Evolutionary conservation across 2,113 vertebrate species (phyloP), one percentile per base, ranked within the genome.

Genomic region (Gopherus flavomarginatus): DNA sequence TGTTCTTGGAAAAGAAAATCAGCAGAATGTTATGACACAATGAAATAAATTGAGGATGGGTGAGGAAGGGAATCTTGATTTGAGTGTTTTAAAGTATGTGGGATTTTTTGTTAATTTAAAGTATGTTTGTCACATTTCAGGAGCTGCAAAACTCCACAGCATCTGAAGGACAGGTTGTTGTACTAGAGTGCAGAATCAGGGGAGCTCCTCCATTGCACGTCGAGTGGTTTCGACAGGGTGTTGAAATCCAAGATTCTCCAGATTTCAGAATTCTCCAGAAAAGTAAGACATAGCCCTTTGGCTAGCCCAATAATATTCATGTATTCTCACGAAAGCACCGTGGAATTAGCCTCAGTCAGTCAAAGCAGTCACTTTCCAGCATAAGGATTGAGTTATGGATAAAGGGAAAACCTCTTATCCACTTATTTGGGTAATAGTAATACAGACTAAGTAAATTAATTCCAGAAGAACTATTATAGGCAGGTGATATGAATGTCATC

Each of bases 261-360:
- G 99, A 99, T 96, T 99, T 99, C 97, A 98, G 99, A 57, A 98
- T 99, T 95, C 99, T 99, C 27, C 99, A 99, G 94, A 99, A 99
- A 99, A 99, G 99, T 99, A 98, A 98, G 99, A 59, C 75, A 81
- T 22, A 52, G 35, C 53, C 31, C 21, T 8, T 16, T 62, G 57
- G 22, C 29, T 49, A 78, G 81, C 94, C 53, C 53, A 79, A 90
- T 89, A 79, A 75, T 82, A 83, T 0, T 4, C 38, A 38, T 56
- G 56, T 49, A 26, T 14, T 21, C n/a, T 56, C 22, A 47, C 8
- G 57, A 84, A 75, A 87, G 56, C 38, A n/a, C 59, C 29, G 47
- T 10, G 19, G 19, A 35, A n/a, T n/a, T 53, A 44, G 13, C 22
- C 24, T 78, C 75, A 27, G 26, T 47, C 31, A 50, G 38, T 85